Base-by-base conservation (phyloP, 2,888 invertebrate genomes). In the Ptychoptera contaminata region DNA sequence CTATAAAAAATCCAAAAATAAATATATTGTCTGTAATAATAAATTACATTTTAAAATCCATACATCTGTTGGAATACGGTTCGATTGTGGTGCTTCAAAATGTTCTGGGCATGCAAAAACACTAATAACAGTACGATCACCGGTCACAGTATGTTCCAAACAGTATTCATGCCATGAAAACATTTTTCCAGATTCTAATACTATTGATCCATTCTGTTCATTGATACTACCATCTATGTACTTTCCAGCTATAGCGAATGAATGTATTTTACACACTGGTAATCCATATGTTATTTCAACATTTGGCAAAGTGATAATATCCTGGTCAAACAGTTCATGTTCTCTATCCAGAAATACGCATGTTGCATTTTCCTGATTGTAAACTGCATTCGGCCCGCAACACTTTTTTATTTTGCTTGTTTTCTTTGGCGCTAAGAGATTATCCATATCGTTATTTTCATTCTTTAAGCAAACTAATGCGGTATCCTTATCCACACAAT, bases 401-500 rank as follows among this genome's bases (percentile, higher is more conserved):
- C 87, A 87, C 62, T 83, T 82, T 56, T 70, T 68, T 35, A 73
- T 58, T 50, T 56, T 56, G 30, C 60, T 59, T 50, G 58, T 49
- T 43, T 53, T 49, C 49, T 48, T 46, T n/a, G 59, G 54, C 30
- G 56, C 54, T 15, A 51, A 50, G 12, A 54, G 44, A 9, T 45
- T 46, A 34, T 57, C 56, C 8, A 55, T 51, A 4, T 54, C 54
- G 40, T 61, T 57, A 32, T 63, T 56, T 7, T 60, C 57, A n/a
- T n/a, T n/a, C 30, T 66, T 59, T 30, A 63, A 56, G 58, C 84
- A 85, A 5, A 78, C 74, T 5, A 84, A 63, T 8, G 78, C 75
- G 2, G 72, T 74, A 14, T 68, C 68, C 34, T 71, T 66, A 58
- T 85, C 85, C 37, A 78, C 72, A 61, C 87, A 87, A 61, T 74